Evolutionary conservation across 2,113 vertebrate species (phyloP).

Genomic region (Rhinolophus sinicus): DNA sequence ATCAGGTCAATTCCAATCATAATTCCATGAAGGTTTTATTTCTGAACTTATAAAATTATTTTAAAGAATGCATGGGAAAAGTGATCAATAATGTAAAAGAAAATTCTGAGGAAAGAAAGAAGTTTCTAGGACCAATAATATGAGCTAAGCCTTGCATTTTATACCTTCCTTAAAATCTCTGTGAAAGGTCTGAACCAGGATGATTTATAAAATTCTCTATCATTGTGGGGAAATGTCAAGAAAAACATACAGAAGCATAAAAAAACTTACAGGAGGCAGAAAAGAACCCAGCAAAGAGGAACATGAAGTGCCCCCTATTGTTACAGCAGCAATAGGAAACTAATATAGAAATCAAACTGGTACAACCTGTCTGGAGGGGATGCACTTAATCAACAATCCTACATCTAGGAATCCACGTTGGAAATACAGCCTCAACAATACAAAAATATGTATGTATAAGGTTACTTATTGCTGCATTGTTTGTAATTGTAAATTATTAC

Average conservation of each 20-base stretch:
- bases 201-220: background rate
- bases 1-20: background rate
- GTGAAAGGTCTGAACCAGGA: background rate
- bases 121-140: background rate
- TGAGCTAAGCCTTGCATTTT: slow-evolving; percentile 12
- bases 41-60: slow-evolving; percentile 21
- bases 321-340: background rate
- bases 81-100: slow-evolving; percentile 3
- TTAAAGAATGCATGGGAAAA: background rate
- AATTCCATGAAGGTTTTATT: background rate
- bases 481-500: background rate
- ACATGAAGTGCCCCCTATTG: background rate
- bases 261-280: background rate
- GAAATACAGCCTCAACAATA: background rate
- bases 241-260: background rate
- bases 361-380: background rate
- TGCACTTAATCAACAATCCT: background rate
- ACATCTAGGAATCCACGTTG: background rate
- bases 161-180: background rate
- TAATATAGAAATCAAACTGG: background rate
- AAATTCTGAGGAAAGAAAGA: slow-evolving; percentile 7
- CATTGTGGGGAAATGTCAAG: background rate
- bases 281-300: background rate
- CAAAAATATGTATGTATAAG: background rate
- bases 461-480: background rate